Evolutionary conservation across 2,113 vertebrate genomes (phyloP).

Genomic region (Carollia perspicillata): DNA sequence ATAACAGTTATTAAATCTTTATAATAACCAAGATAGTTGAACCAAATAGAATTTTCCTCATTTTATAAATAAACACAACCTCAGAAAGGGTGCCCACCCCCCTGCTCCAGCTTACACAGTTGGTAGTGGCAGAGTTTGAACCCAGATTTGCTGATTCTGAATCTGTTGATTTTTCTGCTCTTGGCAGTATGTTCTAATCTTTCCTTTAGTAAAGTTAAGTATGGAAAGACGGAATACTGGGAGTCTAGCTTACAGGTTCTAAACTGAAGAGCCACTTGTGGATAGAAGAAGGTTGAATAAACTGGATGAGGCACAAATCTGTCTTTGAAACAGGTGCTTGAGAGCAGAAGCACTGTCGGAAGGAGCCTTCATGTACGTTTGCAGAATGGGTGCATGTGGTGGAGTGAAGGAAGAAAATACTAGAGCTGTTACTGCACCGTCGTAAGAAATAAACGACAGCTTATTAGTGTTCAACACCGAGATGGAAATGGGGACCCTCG

Average conservation of each 20-base stretch:
- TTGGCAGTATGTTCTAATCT: neutral
- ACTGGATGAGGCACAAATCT: neutral
- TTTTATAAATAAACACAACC: neutral
- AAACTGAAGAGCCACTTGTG: neutral
- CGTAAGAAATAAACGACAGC: neutral
- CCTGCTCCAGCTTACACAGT: accelerated
- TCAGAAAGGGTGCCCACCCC: neutral
- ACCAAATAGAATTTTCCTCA: neutral
- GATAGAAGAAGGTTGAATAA: neutral
- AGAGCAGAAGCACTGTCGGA: neutral
- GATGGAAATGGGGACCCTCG: neutral
- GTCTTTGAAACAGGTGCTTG: neutral
- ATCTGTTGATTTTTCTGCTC: neutral
- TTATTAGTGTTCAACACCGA: neutral
- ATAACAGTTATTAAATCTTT: neutral
- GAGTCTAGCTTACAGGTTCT: neutral
- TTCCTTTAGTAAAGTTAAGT: neutral
- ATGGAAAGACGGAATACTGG: neutral
- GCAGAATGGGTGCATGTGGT: neutral
- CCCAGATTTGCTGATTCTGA: neutral
- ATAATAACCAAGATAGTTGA: neutral
- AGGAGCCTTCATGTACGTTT: neutral
- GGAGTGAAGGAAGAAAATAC: neutral
- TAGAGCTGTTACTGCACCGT: neutral
- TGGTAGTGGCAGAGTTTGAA: neutral